These are phyloP conservation scores for Magallana ariakensis DNA, from an alignment of 1,140 invertebrate species.

Conservation along the genomic window DNA sequence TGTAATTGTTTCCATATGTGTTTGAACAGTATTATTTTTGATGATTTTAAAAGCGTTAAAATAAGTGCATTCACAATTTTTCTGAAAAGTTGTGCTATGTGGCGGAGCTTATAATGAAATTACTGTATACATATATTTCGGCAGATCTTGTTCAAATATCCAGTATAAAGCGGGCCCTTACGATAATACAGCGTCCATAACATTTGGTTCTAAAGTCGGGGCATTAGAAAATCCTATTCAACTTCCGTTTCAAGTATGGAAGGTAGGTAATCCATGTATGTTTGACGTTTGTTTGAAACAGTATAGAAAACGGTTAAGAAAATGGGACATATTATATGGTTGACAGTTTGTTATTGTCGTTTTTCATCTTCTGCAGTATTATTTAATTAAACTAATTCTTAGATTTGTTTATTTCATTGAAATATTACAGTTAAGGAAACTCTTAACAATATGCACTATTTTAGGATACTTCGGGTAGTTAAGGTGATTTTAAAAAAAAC, in stretches of 20 bases:
- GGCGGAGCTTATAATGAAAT: not conserved
- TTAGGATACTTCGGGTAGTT: not conserved
- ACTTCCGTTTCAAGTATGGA: not conserved
- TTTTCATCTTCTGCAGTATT: not conserved
- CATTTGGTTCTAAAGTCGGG: not conserved
- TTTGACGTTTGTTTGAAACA: no score
- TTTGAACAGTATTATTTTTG: no score
- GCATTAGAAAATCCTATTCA: constrained; percentile 3
- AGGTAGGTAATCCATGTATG: not conserved
- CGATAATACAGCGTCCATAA: not conserved
- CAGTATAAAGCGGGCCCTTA: not conserved
- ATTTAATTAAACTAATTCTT: not conserved
- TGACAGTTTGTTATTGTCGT: no score
- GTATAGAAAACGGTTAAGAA: no score
- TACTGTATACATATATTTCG: not conserved
- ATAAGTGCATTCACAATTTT: not conserved
- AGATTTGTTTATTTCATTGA: not conserved
- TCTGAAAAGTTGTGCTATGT: not conserved
- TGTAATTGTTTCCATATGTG: no score
- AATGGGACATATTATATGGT: not conserved
- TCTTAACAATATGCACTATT: not conserved
- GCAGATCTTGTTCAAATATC: not conserved
- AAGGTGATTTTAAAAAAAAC: no score
- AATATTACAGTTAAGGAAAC: not conserved
- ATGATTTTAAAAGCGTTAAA: no score